Conservation (phyloP, 2,888 invertebrate species). For the Melangyna quadrimaculata region DNA sequence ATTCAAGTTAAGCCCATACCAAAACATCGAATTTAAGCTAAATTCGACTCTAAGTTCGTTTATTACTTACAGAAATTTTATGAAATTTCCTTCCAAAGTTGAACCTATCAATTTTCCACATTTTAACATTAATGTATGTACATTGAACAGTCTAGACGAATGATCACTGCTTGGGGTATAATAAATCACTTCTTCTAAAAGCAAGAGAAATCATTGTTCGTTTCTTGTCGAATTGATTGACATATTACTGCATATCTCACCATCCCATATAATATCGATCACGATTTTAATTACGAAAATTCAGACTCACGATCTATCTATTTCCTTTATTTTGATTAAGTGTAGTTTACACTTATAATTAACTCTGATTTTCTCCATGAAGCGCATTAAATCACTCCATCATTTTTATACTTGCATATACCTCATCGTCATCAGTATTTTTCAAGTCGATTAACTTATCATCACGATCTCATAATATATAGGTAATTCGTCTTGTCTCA, state of each 20-base stretch:
- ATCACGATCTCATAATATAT: conserved; percentile 46
- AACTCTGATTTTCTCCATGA: conserved; percentile 26
- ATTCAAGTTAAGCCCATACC: no score
- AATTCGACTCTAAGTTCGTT: no score
- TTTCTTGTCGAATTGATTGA: conserved; percentile 8
- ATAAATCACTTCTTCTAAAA: neutral
- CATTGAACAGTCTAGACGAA: neutral
- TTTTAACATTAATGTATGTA: no score
- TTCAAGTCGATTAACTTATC: conserved; percentile 42
- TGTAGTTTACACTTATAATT: conserved; percentile 31
- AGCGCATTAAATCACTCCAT: conserved; percentile 45
- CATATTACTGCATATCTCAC: conserved; percentile 10
- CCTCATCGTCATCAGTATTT: neutral
- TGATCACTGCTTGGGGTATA: neutral
- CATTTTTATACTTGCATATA: no score
- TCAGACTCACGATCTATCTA: neutral
- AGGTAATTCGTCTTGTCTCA: neutral
- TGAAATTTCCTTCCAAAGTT: no score
- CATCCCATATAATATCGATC: conserved; percentile 30
- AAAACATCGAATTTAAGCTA: no score
- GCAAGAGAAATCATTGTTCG: neutral
- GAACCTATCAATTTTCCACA: no score
- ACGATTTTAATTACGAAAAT: conserved; percentile 8
- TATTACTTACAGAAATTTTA: no score
- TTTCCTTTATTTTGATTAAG: conserved; percentile 10